Evolutionary conservation across 2,888 invertebrate species (phyloP).

Genomic region (Parnassius apollo): DNA sequence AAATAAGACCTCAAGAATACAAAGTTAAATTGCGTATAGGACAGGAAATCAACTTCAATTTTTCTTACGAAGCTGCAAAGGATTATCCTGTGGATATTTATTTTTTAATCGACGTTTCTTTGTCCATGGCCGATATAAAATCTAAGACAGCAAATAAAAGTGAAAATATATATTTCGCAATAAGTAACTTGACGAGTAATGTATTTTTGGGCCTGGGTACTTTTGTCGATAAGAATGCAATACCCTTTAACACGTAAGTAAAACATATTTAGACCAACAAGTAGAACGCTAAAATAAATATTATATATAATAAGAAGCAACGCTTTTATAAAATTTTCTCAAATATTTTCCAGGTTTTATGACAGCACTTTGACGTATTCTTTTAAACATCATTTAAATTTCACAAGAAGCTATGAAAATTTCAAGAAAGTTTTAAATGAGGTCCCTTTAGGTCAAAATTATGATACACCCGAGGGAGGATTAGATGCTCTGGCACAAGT

Average conservation of each 20-base stretch:
- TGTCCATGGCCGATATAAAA: conserved; percentile 84
- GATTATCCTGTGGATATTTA: conserved; percentile 92
- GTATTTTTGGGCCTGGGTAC: conserved; percentile 85
- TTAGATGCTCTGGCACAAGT: conserved; percentile 93
- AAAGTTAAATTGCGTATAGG: conserved; percentile 52
- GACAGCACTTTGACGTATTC: conserved; percentile 79
- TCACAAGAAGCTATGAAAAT: conserved; percentile 78
- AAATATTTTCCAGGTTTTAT: conserved; percentile 8
- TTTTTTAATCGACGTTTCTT: conserved; percentile 89
- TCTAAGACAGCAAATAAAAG: conserved; percentile 72
- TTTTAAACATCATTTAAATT: conserved; percentile 86
- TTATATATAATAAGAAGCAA: too few species aligned
- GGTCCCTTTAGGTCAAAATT: conserved; percentile 72
- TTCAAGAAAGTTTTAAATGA: conserved; percentile 65
- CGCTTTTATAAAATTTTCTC: not conserved
- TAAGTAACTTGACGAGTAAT: conserved; percentile 82
- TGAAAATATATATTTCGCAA: conserved; percentile 68
- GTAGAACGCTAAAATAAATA: too few species aligned
- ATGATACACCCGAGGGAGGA: conserved; percentile 90
- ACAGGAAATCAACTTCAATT: conserved; percentile 45
- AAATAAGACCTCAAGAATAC: conserved; percentile 65
- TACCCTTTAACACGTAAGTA: conserved; percentile 54
- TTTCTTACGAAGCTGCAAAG: conserved; percentile 83
- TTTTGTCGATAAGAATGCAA: conserved; percentile 85
- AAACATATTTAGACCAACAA: not conserved